Conservation (phyloP, 2,888 invertebrate genomes). For the Aleiodes testaceus region DNA sequence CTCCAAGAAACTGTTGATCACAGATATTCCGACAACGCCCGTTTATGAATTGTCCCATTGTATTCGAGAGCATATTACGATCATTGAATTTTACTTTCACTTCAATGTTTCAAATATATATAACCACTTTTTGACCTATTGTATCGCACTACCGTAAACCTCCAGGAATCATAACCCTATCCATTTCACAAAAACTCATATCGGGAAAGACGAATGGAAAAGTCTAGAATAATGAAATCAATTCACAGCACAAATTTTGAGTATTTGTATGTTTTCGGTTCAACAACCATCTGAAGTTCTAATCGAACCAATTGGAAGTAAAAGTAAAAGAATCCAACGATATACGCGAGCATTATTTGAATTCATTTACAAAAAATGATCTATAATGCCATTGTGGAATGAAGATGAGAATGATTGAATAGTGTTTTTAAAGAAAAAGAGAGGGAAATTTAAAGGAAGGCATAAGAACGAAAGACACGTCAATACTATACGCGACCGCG, state of each 20-base stretch:
- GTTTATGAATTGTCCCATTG: no score
- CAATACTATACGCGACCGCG: constrained; percentile 62
- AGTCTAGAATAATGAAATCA: neutral
- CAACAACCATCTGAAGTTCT: constrained; percentile 64
- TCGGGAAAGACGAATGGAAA: no score
- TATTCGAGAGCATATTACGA: no score
- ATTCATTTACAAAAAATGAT: neutral
- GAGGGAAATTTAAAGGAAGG: constrained; percentile 12
- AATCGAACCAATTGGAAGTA: constrained; percentile 64
- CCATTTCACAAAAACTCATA: no score
- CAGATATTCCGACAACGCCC: no score
- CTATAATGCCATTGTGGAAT: neutral
- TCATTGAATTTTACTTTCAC: no score
- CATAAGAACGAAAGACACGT: constrained; percentile 14
- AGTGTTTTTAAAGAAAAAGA: neutral
- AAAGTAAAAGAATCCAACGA: constrained; percentile 66
- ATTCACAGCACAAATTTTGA: constrained; percentile 63
- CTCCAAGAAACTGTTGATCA: no score
- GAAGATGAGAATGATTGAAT: neutral
- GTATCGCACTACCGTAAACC: no score
- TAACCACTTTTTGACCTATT: no score
- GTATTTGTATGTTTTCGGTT: constrained; percentile 61
- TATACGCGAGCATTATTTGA: constrained; percentile 61
- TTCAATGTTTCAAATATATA: no score
- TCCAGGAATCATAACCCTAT: no score